A percentile compares a stretch with the other conserved stretches of the same genome.
Conservation (phyloP, 1,140 invertebrate species). For the Leptinotarsa texana region DNA sequence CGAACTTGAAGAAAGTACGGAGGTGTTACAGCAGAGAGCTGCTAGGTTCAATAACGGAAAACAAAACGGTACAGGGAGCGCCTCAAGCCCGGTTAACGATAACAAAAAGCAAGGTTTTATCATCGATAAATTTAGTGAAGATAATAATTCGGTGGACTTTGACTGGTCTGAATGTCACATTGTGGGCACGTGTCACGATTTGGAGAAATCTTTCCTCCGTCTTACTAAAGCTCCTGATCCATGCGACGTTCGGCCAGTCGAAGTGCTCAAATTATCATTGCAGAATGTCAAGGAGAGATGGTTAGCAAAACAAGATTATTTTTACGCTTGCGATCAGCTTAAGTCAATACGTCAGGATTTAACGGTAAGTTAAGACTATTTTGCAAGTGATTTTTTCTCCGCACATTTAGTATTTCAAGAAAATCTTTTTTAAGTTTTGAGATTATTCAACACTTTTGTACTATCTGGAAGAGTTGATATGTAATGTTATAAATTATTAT, state of each 20-base stretch:
- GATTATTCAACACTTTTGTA: too few species aligned
- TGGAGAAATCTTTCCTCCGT: constrained; percentile 94
- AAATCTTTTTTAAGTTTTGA: too few species aligned
- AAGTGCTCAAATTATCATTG: constrained; percentile 82
- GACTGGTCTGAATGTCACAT: constrained; percentile 85
- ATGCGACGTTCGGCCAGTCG: constrained; percentile 85
- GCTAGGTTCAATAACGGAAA: constrained; percentile 72
- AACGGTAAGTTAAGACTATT: constrained; percentile 70
- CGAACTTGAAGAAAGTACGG: constrained; percentile 69
- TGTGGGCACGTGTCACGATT: constrained; percentile 87
- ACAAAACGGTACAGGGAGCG: neutral
- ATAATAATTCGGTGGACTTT: constrained; percentile 69
- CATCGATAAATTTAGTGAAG: constrained; percentile 61
- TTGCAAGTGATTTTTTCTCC: too few species aligned
- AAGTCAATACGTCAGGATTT: constrained; percentile 99
- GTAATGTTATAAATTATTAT: too few species aligned
- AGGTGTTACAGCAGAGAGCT: constrained; percentile 81
- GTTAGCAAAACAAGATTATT: constrained; percentile 88
- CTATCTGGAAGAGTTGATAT: too few species aligned
- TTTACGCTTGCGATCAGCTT: constrained; percentile 95
- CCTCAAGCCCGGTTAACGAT: neutral
- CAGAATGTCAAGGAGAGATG: constrained; percentile 89
- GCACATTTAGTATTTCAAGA: too few species aligned
- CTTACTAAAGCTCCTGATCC: constrained; percentile 94
- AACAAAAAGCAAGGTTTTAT: constrained; percentile 41